A percentile compares a stretch with the other conserved stretches of the same genome.
These are phyloP conservation scores for Sarcophaga variegata DNA, from an alignment of 2,888 invertebrate genomes.

Conservation along the genomic window DNA sequence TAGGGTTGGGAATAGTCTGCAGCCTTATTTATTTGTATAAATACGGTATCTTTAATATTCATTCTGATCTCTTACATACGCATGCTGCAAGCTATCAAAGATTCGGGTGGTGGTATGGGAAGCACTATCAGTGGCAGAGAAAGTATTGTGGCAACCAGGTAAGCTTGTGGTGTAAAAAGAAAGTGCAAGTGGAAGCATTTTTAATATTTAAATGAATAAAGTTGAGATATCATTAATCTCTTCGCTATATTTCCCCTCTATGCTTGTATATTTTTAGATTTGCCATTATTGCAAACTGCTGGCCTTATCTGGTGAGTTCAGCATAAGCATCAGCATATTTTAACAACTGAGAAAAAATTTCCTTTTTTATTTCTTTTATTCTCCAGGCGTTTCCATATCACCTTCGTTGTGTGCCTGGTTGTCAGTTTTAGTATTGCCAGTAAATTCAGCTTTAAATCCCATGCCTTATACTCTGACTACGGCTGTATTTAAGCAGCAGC, in stretches of 20 bases:
- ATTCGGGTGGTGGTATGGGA: constrained; percentile 84
- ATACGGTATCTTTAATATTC: too few relatives aligned
- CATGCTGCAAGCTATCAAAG: too few relatives aligned
- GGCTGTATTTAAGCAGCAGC: constrained; percentile 84
- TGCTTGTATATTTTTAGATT: constrained; percentile 77
- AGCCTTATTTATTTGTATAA: too few relatives aligned
- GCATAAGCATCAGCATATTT: too few relatives aligned
- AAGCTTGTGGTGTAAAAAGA: constrained; percentile 37
- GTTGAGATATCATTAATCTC: too few relatives aligned
- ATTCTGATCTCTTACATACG: too few relatives aligned
- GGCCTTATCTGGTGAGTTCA: constrained; percentile 83
- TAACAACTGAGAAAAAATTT: neutral
- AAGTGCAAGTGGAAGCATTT: too few relatives aligned
- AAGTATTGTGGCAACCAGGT: constrained; percentile 84
- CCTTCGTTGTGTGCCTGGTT: constrained; percentile 84
- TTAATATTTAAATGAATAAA: too few relatives aligned
- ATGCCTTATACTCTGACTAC: constrained; percentile 85
- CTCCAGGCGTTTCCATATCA: constrained; percentile 83
- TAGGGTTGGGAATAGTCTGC: too few relatives aligned
- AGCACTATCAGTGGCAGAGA: constrained; percentile 84
- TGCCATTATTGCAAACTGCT: constrained; percentile 84
- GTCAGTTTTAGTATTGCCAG: constrained; percentile 85
- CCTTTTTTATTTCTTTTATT: neutral
- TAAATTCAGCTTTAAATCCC: constrained; percentile 85
- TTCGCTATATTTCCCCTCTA: neutral